Conservation (phyloP, 2,113 vertebrate genomes). For the Ailurus styani region DNA sequence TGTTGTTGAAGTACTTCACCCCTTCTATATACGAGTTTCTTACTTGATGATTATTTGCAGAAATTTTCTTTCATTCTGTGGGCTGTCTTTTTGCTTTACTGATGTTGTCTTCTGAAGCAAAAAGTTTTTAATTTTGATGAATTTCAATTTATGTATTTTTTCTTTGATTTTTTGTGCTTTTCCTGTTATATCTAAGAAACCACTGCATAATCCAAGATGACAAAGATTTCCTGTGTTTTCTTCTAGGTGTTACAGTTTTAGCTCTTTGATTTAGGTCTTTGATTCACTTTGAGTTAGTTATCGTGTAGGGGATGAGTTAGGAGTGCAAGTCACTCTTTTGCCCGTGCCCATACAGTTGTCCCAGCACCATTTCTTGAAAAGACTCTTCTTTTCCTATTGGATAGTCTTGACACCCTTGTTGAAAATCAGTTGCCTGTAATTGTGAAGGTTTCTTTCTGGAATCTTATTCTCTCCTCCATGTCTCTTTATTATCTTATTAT, state of each 20-base stretch:
- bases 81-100: neutral
- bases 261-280: neutral
- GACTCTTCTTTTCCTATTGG: neutral
- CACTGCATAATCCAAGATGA: no score
- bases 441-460: neutral
- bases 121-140: neutral
- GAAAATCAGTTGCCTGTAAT: neutral
- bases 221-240: neutral
- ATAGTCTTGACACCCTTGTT: neutral
- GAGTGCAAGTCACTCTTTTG: neutral
- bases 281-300: neutral
- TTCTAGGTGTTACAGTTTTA: neutral
- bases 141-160: neutral
- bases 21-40: neutral
- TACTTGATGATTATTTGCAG: neutral
- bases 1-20: neutral
- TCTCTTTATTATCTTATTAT: neutral
- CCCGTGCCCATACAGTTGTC: neutral
- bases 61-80: neutral
- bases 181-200: neutral
- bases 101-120: neutral
- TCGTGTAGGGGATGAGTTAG: neutral
- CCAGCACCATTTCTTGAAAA: no score
- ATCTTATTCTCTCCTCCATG: neutral
- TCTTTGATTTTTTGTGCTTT: neutral